Base-by-base conservation (phyloP, 2,113 vertebrate species). In the Saimiri boliviensis region DNA sequence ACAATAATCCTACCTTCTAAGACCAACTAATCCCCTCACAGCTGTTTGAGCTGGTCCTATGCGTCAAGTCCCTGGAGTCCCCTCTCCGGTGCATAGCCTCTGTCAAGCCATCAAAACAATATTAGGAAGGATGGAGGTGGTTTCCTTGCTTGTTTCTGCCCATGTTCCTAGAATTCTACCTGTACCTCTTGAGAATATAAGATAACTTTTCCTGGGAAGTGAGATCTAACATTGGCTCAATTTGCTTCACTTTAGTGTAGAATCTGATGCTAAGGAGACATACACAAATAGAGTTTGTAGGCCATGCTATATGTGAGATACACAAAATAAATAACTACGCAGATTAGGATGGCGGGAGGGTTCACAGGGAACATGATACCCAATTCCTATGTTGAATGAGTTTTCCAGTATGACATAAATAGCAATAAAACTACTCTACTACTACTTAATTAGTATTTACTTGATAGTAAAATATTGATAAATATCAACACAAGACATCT, bases 1-100 rank as follows among this genome's bases (percentile, higher is more conserved):
- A 95, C 42, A 77, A 86, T 94, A 95, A 96, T 79, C 73, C 77
- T 73, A 92, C 83, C 63, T 97, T 92, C 91, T 52, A 86, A 70
- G 11, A 74, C 82, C 80, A 86, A 73, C 42, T 81, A 93, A 97
- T 96, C 89, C 49, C 70, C 79, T 20, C 42, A 95, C 93, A 97
- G 92, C 93, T 98, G 95, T 9, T 4, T 2, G 74, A 81, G n/a
- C 76, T n/a, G 4, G 8, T 93, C 42, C 86, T 76, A 71, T 12
- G 79, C 42, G 30, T 71, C 56, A 77, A 56, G 32, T 11, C 30
- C 89, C 92, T 58, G 6, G 4, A 19, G 21, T 37, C 74, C 58
- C 4, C 27, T 79, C 27, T 89, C 76, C 54, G 47, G 42, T 71
- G 27, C 52, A 86, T 1, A 32, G n/a, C 25, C 66, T 93, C 80